Evolutionary conservation across 35 echinoderm and acorn worm genomes (phyloP).

Genomic region (Anneissia japonica): DNA sequence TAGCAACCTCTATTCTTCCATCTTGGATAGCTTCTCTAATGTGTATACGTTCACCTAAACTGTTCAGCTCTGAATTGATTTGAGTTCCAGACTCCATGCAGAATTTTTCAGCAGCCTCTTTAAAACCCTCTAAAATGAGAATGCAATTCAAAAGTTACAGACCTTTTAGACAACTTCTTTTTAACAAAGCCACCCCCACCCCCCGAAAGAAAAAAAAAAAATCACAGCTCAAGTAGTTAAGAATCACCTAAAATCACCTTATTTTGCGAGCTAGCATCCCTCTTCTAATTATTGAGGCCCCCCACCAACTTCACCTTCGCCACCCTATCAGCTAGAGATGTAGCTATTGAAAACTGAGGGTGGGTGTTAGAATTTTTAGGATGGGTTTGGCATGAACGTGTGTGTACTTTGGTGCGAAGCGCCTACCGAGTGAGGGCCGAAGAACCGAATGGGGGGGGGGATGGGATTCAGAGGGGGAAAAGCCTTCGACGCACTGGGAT

Average conservation of each 20-base stretch:
- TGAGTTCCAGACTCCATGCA: slow-evolving; percentile 86
- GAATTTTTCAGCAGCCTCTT: slow-evolving; percentile 95
- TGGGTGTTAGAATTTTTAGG: no score
- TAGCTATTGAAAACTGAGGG: no score
- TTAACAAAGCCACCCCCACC: not conserved
- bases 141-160: not conserved
- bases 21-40: slow-evolving; percentile 94
- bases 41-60: slow-evolving; percentile 69
- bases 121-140: slow-evolving; percentile 78
- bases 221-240: not conserved
- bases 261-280: no score
- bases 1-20: slow-evolving; percentile 88
- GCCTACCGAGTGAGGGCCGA: no score
- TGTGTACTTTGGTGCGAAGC: no score
- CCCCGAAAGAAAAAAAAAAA: not conserved
- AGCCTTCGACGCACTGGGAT: no score
- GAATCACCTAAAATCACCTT: no score
- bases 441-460: no score
- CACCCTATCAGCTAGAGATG: no score
- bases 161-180: no score
- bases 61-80: slow-evolving; percentile 60
- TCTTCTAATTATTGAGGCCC: not conserved
- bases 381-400: no score
- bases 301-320: not conserved
- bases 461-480: no score